These are phyloP conservation scores for Amphiprion percula DNA, from an alignment of 2,113 vertebrate species.

Conservation along the genomic window DNA sequence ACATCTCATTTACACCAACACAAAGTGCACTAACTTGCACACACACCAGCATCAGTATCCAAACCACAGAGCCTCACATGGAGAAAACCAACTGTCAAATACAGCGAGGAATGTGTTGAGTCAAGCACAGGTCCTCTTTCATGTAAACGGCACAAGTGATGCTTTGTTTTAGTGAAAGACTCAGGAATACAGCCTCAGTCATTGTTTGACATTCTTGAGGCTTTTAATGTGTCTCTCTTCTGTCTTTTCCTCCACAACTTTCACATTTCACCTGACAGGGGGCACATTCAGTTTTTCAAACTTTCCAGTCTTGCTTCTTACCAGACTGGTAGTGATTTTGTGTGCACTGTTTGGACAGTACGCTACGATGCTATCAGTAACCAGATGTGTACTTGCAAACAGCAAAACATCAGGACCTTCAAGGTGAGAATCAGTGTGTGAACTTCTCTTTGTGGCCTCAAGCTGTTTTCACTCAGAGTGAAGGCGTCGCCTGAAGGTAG, in stretches of 20 bases:
- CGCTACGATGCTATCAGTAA: background rate
- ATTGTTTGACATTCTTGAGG: constrained; percentile 42
- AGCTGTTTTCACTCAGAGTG: constrained; percentile 36
- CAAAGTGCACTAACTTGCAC: constrained; percentile 16
- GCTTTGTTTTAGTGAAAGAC: constrained; percentile 53
- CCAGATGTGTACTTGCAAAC: background rate
- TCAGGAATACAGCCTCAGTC: constrained; percentile 17
- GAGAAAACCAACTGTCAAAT: constrained; percentile 56
- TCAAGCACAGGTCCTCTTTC: constrained; percentile 40
- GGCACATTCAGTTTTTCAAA: constrained; percentile 7
- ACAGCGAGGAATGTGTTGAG: constrained; percentile 50
- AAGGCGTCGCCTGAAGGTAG: constrained; percentile 29
- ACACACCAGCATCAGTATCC: constrained; percentile 36
- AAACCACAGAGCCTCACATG: constrained; percentile 51
- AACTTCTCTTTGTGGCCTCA: constrained; percentile 29
- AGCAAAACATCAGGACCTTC: constrained; percentile 10
- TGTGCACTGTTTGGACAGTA: background rate
- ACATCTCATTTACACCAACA: constrained; percentile 34
- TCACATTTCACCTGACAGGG: constrained; percentile 34
- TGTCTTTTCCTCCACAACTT: background rate
- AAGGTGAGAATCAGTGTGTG: constrained; percentile 9
- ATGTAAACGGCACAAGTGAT: constrained; percentile 50
- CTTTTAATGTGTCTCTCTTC: constrained; percentile 37
- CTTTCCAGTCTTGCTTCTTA: background rate
- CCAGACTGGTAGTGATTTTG: background rate